Evolutionary conservation across 2,888 invertebrate species (phyloP).

Genomic region (Malacosoma neustria): DNA sequence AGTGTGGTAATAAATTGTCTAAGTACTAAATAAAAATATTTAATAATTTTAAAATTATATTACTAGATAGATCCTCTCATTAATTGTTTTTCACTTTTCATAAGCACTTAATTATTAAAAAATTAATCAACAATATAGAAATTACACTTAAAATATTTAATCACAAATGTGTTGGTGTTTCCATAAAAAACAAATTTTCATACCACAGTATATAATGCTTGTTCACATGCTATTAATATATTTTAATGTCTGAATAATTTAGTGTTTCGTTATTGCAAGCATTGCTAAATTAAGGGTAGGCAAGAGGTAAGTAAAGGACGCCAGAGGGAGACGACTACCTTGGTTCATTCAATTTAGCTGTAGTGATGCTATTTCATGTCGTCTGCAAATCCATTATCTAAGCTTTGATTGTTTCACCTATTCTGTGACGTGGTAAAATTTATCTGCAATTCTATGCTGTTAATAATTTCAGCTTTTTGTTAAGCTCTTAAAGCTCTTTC

Average conservation of each 20-base stretch:
- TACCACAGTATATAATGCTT: background rate
- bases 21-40: too few relatives aligned
- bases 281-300: constrained; percentile 56
- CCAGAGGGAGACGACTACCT: constrained; percentile 7
- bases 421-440: too few relatives aligned
- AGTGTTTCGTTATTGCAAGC: constrained; percentile 54
- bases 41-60: too few relatives aligned
- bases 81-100: too few relatives aligned
- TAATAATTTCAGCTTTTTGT: too few relatives aligned
- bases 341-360: constrained; percentile 17
- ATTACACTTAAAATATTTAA: background rate
- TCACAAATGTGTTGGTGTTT: background rate
- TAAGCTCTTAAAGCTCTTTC: too few relatives aligned
- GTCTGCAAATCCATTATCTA: background rate
- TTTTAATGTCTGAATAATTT: constrained; percentile 21
- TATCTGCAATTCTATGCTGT: too few relatives aligned
- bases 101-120: too few relatives aligned
- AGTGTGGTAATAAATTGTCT: too few relatives aligned
- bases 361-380: constrained; percentile 20
- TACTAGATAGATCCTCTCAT: too few relatives aligned
- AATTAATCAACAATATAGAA: too few relatives aligned
- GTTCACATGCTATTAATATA: background rate
- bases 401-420: too few relatives aligned
- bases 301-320: constrained; percentile 50
- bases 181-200: background rate